Percentiles rank a stretch among this genome's conserved stretches.
These are phyloP conservation scores for Thera britannica DNA, from an alignment of 2,888 invertebrate species.

Conservation along the genomic window DNA sequence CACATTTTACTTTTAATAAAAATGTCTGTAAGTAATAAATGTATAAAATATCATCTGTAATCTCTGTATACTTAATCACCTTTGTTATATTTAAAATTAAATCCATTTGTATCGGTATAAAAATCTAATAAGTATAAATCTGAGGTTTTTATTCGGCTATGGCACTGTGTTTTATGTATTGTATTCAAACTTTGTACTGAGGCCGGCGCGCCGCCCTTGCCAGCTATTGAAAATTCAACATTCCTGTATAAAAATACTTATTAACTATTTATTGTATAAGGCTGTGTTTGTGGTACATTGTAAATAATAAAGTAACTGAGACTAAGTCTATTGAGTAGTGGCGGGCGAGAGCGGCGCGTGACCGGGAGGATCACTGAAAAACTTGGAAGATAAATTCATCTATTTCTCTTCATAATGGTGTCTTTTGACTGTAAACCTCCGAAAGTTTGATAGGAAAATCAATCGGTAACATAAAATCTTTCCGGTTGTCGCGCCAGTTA, in stretches of 20 bases:
- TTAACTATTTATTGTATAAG: slow-evolving; percentile 80
- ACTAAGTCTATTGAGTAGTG: slow-evolving; percentile 61
- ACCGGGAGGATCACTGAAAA: slow-evolving; percentile 70
- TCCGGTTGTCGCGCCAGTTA: slow-evolving; percentile 48
- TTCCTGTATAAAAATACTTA: slow-evolving; percentile 83
- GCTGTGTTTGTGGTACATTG: slow-evolving; percentile 67
- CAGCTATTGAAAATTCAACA: slow-evolving; percentile 56
- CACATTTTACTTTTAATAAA: slow-evolving; percentile 80
- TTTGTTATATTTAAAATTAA: slow-evolving; percentile 85
- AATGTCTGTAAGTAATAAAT: slow-evolving; percentile 85
- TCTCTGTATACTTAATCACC: slow-evolving; percentile 85
- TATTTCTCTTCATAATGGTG: slow-evolving; percentile 74
- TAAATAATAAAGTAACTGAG: slow-evolving; percentile 55
- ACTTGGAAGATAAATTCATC: slow-evolving; percentile 68
- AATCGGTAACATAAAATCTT: slow-evolving; percentile 67
- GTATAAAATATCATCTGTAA: slow-evolving; percentile 85
- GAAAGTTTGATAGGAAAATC: slow-evolving; percentile 83
- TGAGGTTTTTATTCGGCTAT: slow-evolving; percentile 82
- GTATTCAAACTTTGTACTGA: slow-evolving; percentile 80
- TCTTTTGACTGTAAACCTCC: slow-evolving; percentile 79
- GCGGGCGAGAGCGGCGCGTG: slow-evolving; percentile 61
- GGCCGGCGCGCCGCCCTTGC: slow-evolving; percentile 61
- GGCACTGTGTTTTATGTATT: slow-evolving; percentile 76
- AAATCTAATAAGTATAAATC: slow-evolving; percentile 84
- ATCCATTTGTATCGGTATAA: slow-evolving; percentile 85